phyloP scores from a whole-genome alignment of 30 jellyfish, hydroid and myxozoan species.

The Aurelia coerulea region DNA sequence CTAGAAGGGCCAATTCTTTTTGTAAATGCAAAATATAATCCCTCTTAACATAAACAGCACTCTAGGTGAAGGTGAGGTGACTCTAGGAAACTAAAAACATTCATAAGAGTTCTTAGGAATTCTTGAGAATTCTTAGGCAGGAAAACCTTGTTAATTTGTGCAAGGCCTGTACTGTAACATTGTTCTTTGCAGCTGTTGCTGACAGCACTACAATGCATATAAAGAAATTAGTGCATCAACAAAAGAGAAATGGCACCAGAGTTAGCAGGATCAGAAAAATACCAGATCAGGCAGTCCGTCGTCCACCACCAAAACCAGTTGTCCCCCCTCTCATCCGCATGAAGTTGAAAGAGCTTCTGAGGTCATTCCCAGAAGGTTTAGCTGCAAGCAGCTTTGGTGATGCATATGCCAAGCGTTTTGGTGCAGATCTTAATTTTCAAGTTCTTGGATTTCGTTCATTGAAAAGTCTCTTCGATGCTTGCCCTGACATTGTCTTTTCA shows the following conservation, averaged over 20 bases:
- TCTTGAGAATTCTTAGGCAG: too few species aligned
- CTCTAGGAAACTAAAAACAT: too few species aligned
- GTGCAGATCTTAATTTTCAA: conserved; percentile 45
- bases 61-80: too few species aligned
- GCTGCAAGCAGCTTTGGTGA: conserved; percentile 24
- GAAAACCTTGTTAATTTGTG: too few species aligned
- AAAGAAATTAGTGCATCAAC: conserved; percentile 62
- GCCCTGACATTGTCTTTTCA: conserved; percentile 70
- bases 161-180: too few species aligned
- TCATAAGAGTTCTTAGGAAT: too few species aligned
- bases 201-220: conserved; percentile 81
- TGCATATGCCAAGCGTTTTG: conserved; percentile 50
- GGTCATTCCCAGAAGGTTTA: conserved; percentile 72
- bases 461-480: conserved; percentile 33
- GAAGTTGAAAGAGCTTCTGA: conserved; percentile 70
- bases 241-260: conserved; percentile 49
- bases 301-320: conserved; percentile 49
- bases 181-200: conserved; percentile 59
- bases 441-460: conserved; percentile 61
- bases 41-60: too few species aligned
- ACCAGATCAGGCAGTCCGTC: conserved; percentile 43
- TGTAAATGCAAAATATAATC: too few species aligned
- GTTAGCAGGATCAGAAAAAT: conserved; percentile 59
- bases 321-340: conserved; percentile 63
- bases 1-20: too few species aligned